phyloP scores from a whole-genome alignment of 1,140 invertebrate genomes.

The Papilio dardanus region DNA sequence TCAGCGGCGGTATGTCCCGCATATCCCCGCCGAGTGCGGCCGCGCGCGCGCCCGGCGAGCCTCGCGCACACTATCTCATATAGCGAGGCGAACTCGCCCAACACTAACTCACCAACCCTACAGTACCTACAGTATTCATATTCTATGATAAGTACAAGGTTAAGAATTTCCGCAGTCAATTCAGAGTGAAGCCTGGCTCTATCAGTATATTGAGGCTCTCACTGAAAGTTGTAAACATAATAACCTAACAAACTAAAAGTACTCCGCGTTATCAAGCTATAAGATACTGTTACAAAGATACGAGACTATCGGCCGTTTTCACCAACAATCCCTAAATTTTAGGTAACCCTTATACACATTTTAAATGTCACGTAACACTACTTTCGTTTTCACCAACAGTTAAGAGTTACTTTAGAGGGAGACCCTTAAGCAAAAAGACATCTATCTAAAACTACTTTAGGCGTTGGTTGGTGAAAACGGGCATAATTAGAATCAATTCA shows the following conservation, averaged over 20 bases:
- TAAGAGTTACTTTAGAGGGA: no score
- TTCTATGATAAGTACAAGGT: neutral
- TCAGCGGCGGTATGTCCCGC: constrained; percentile 2
- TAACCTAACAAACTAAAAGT: neutral
- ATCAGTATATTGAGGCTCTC: constrained; percentile 44
- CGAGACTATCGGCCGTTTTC: no score
- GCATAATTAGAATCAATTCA: constrained; percentile 59
- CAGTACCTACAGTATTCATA: neutral
- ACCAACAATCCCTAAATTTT: no score
- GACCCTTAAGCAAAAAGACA: no score
- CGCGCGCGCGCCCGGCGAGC: neutral
- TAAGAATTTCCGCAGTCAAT: constrained; percentile 45
- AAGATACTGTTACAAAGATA: neutral
- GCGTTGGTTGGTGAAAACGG: no score
- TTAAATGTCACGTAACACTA: no score
- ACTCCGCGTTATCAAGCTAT: neutral
- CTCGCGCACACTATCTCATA: neutral
- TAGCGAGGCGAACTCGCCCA: neutral
- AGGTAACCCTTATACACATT: no score
- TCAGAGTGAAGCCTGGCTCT: constrained; percentile 61
- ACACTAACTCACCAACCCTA: neutral
- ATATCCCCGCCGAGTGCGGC: neutral
- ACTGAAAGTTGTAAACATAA: neutral
- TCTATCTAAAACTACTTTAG: no score
- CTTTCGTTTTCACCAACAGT: no score